These are phyloP conservation scores for Picathartes gymnocephalus DNA, from an alignment of 2,113 vertebrate species.

Conservation along the genomic window DNA sequence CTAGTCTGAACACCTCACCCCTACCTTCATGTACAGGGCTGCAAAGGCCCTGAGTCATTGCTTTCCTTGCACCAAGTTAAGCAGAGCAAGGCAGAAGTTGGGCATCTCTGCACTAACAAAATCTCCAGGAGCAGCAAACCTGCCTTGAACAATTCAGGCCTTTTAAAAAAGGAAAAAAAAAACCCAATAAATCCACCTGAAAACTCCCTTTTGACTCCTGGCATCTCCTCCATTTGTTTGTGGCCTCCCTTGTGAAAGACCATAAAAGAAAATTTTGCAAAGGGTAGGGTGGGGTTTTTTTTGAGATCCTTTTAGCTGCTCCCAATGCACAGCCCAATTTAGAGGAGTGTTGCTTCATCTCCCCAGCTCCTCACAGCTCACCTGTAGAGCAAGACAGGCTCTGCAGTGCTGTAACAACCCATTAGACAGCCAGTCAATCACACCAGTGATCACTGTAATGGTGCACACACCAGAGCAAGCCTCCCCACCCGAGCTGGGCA, in stretches of 20 bases:
- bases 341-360: constrained; percentile 5
- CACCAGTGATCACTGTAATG: background rate
- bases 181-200: background rate
- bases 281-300: background rate
- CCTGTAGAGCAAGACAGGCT: constrained; percentile 20
- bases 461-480: background rate
- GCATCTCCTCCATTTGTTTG: background rate
- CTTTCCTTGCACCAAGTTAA: background rate
- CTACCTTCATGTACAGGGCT: background rate
- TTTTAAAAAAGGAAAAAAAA: background rate
- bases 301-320: background rate
- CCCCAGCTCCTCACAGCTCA: constrained; percentile 30
- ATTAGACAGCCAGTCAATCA: constrained; percentile 34
- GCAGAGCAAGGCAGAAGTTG: background rate
- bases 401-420: constrained; percentile 22
- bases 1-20: background rate
- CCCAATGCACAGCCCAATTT: constrained; percentile 48
- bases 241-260: background rate
- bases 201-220: background rate
- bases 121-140: background rate
- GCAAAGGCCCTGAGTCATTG: background rate
- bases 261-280: background rate
- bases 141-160: background rate
- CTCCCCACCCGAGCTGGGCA: background rate
- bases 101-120: background rate